These are phyloP conservation scores for Solenopsis fugax DNA, from an alignment of 1,140 invertebrate genomes.

Conservation along the genomic window DNA sequence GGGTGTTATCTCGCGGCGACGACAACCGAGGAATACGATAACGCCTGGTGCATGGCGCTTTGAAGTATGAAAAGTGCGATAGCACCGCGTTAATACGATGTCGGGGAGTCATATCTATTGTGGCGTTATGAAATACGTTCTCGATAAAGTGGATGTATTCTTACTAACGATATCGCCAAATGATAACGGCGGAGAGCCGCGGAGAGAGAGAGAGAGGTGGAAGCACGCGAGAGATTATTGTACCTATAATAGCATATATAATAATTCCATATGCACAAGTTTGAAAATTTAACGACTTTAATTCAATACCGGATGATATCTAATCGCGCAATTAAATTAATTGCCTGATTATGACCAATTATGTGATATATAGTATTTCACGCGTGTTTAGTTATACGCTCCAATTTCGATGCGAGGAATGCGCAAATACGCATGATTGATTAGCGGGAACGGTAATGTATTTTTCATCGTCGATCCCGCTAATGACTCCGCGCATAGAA, in stretches of 20 bases:
- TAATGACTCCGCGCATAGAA: conserved; percentile 39
- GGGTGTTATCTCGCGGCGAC: conserved; percentile 30
- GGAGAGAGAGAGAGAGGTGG: background rate
- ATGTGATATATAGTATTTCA: background rate
- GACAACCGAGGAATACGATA: conserved; percentile 28
- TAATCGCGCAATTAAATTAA: conserved; percentile 33
- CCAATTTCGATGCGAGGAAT: conserved; percentile 2
- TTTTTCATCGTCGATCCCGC: conserved; percentile 44
- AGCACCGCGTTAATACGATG: background rate
- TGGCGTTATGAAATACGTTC: background rate
- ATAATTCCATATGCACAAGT: background rate
- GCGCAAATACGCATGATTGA: conserved; percentile 38
- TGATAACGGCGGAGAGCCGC: background rate
- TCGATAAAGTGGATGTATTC: conserved; percentile 5
- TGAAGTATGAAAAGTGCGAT: conserved; percentile 36
- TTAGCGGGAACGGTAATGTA: conserved; percentile 46
- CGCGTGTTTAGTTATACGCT: background rate
- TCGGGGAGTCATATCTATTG: background rate
- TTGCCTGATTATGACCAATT: conserved; percentile 19
- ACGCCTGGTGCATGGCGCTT: conserved; percentile 15
- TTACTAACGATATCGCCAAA: background rate
- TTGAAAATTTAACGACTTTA: background rate
- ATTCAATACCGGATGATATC: background rate
- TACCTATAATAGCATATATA: background rate
- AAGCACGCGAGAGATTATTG: background rate